These are phyloP conservation scores for Manis javanica DNA, from an alignment of 2,797 vertebrate species.

Conservation along the genomic window DNA sequence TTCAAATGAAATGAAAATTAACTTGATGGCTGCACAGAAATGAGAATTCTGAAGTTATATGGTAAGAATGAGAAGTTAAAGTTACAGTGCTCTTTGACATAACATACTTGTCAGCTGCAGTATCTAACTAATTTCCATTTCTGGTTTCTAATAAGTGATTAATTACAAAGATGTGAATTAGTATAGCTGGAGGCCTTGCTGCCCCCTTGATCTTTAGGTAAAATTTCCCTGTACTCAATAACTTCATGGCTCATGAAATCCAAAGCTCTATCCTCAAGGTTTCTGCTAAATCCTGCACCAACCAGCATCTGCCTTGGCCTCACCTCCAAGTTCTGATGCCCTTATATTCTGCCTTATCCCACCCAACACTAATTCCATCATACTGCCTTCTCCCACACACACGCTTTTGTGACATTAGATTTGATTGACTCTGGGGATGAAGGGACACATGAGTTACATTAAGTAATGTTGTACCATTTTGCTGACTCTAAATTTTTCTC, in stretches of 20 bases:
- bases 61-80: constrained; percentile 49
- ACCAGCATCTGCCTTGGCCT: background rate
- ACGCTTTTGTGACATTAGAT: background rate
- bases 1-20: constrained; percentile 59
- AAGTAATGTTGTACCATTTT: background rate
- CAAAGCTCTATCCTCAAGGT: background rate
- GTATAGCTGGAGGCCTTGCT: background rate
- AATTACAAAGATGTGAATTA: constrained; percentile 44
- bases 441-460: background rate
- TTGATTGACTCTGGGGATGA: background rate
- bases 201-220: background rate
- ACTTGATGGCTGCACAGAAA: constrained; percentile 47
- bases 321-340: background rate
- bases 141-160: constrained; percentile 58
- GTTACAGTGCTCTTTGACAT: constrained; percentile 52
- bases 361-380: background rate
- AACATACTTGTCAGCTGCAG: constrained; percentile 43
- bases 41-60: constrained; percentile 37
- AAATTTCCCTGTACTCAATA: constrained; percentile 27
- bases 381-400: background rate
- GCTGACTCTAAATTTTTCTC: background rate
- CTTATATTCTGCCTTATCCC: background rate
- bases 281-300: background rate
- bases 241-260: background rate
- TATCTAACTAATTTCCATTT: constrained; percentile 49